Evolutionary conservation across 2,797 vertebrate genomes (phyloP).

Genomic region (Heteromormyrus szaboi): DNA sequence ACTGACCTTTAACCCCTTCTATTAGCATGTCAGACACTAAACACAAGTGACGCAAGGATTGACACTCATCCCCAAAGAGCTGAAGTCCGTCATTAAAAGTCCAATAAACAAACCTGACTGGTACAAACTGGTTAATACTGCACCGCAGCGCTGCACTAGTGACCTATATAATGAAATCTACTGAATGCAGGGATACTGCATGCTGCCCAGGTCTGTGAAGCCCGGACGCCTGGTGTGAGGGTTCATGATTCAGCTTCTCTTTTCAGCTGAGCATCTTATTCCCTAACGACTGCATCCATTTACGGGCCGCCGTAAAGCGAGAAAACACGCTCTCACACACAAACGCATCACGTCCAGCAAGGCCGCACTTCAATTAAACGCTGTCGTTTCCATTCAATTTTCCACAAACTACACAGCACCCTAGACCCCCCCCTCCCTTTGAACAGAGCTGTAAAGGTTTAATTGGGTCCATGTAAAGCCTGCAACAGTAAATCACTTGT

Average conservation of each 20-base stretch:
- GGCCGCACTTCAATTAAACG: constrained; percentile 57
- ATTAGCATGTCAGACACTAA: neutral
- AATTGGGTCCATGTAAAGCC: constrained; percentile 67
- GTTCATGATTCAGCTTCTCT: neutral
- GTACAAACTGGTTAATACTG: neutral
- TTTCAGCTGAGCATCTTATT: constrained; percentile 28
- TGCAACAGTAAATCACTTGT: constrained; percentile 52
- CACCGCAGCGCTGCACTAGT: neutral
- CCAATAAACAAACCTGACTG: neutral
- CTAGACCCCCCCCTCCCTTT: constrained; percentile 50
- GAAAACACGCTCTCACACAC: constrained; percentile 39
- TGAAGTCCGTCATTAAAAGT: neutral
- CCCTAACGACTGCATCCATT: neutral
- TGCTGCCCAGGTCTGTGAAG: neutral
- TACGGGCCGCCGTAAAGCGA: constrained; percentile 29
- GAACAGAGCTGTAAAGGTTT: constrained; percentile 56
- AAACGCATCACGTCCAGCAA: constrained; percentile 27
- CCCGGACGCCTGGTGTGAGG: neutral
- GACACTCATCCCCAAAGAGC: neutral
- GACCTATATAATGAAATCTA: neutral
- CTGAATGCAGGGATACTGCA: neutral
- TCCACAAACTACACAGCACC: constrained; percentile 57
- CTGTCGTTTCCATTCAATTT: constrained; percentile 55
- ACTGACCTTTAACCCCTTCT: neutral
- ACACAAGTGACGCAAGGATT: neutral